A percentile compares a stretch with the other conserved stretches of the same genome.
phyloP scores from a whole-genome alignment of 2,888 invertebrate genomes.

The Chloromyia formosa region DNA sequence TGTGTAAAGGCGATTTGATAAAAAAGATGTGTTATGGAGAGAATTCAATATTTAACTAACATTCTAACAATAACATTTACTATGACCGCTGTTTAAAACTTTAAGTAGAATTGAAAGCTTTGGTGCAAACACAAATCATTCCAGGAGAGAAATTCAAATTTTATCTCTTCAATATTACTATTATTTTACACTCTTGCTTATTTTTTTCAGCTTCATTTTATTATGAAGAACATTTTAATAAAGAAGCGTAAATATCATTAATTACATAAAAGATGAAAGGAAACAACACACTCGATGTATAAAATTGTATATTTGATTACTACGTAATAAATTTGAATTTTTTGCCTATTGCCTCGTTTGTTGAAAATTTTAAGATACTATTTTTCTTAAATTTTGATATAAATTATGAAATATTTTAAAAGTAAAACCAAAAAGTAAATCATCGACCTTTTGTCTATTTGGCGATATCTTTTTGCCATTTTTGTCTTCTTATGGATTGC shows the following conservation, averaged over 20 bases:
- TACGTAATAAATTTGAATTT: too few relatives aligned
- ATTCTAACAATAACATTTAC: constrained; percentile 17
- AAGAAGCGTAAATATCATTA: constrained; percentile 14
- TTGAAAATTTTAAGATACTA: too few relatives aligned
- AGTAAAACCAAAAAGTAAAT: too few relatives aligned
- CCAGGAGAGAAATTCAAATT: constrained; percentile 29
- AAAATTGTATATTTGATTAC: too few relatives aligned
- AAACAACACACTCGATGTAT: constrained; percentile 34
- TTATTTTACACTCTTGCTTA: background rate
- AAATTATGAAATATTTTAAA: too few relatives aligned
- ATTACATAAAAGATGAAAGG: constrained; percentile 5
- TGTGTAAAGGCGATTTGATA: background rate
- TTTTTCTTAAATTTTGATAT: too few relatives aligned
- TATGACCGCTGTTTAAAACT: constrained; percentile 50
- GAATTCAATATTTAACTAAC: constrained; percentile 3
- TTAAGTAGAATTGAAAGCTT: constrained; percentile 43
- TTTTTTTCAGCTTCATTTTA: background rate
- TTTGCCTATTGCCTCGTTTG: too few relatives aligned
- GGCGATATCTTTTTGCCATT: too few relatives aligned
- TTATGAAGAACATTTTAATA: constrained; percentile 6
- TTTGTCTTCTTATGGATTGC: too few relatives aligned
- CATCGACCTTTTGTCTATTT: too few relatives aligned
- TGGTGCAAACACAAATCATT: constrained; percentile 44
- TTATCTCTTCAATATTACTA: background rate
- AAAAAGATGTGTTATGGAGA: background rate